Base-by-base conservation (phyloP, 92 coral and sea anemone genomes). In the Palythoa heliodiscus region DNA sequence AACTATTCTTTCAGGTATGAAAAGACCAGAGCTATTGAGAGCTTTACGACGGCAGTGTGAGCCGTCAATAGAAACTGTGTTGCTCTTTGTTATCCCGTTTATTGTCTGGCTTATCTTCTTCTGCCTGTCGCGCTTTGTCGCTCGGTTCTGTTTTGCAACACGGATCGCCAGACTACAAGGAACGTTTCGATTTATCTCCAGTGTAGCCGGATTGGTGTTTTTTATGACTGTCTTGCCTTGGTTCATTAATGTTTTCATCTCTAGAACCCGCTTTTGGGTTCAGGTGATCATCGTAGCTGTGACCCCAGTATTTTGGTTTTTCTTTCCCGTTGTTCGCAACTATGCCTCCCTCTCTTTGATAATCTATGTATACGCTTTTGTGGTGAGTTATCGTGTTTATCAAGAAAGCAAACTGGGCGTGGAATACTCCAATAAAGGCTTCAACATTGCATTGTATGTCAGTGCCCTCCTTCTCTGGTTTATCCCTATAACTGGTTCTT, bases 381-480 rank as follows among this genome's bases (percentile, higher is more conserved):
- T 86, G 40, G 85, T 77, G 54, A 76, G 83, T 40, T 86, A 81
- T 50, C 84, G 83, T 24, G 84, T 86, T 25, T 86, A 43, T 75
- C 43, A 66, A 48, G 84, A 79, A 12, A 24, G n/a, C 14, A 77
- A 40, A 48, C 47, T 88, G 76, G 91, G 87, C 2, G 55, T 88
- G 2, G 87, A 83, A 10, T 88, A 83, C 60, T 80, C 86, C 1
- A 83, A 54, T 4, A 17, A 29, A 53, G 23, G 52, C 66, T 88
- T 88, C 82, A 63, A 83, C 54, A 64, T 83, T 54, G 66, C 79
- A 13, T 73, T 88, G 66, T 83, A 78, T 69, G 70, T 19, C 10
- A 82, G 87, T 22, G 86, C 87, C 64, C 52, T 83, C 58, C 82
- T 88, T 39, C 29, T 88, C 71, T 83, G 87, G 91, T 2, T 88